These are phyloP conservation scores for Heliconius eleuchia DNA, from an alignment of 1,140 invertebrate species.

Conservation along the genomic window DNA sequence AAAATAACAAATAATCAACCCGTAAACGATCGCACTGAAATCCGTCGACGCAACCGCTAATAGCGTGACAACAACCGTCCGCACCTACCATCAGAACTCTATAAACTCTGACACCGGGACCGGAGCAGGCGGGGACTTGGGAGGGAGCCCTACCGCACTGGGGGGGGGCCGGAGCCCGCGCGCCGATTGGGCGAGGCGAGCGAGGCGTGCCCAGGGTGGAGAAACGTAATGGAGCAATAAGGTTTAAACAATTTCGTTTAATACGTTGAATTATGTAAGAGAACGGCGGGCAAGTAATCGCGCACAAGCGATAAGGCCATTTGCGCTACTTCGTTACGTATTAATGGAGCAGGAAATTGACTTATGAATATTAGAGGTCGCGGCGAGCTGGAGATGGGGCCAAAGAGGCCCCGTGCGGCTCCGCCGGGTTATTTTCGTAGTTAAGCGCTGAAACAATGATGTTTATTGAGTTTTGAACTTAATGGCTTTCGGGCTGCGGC, in stretches of 20 bases:
- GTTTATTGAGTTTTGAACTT: conserved; percentile 76
- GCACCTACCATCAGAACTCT: conserved; percentile 53
- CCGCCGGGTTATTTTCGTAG: conserved; percentile 71
- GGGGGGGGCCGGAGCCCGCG: conserved; percentile 39
- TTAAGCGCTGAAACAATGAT: conserved; percentile 76
- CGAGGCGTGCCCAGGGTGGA: conserved; percentile 74
- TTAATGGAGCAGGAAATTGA: conserved; percentile 81
- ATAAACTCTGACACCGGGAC: conserved; percentile 52
- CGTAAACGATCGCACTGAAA: conserved; percentile 48
- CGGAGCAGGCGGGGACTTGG: conserved; percentile 53
- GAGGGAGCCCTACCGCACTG: conserved; percentile 42
- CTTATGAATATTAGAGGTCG: conserved; percentile 81
- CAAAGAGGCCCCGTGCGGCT: conserved; percentile 72
- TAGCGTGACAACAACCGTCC: conserved; percentile 42
- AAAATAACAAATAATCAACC: conserved; percentile 18
- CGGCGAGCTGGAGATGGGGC: conserved; percentile 67
- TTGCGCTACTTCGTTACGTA: conserved; percentile 81
- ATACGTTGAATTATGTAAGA: conserved; percentile 82
- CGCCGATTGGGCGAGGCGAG: conserved; percentile 64
- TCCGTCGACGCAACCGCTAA: conserved; percentile 46
- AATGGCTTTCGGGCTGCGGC: conserved; percentile 66
- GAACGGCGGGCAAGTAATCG: conserved; percentile 79
- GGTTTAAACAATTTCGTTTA: conserved; percentile 82
- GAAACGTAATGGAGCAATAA: conserved; percentile 81
- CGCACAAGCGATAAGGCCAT: conserved; percentile 81